Conservation (phyloP, 2,113 vertebrate species). For the Suricata suricatta region DNA sequence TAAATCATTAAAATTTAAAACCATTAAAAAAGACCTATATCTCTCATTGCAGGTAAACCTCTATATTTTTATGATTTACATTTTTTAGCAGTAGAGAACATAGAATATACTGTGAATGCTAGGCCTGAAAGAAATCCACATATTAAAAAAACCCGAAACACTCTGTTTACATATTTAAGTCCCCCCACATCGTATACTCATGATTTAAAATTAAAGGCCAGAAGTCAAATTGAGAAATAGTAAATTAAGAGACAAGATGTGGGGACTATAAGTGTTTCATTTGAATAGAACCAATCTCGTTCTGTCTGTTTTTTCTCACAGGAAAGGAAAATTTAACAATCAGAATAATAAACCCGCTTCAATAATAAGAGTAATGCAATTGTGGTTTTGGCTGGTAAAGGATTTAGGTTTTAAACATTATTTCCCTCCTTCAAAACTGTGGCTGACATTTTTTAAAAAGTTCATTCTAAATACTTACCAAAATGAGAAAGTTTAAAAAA, state of each 20-base stretch:
- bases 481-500: constrained; percentile 43
- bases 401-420: constrained; percentile 63
- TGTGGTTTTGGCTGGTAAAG: constrained; percentile 67
- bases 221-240: constrained; percentile 28
- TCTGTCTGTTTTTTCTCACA: constrained; percentile 25
- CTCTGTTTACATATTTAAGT: neutral
- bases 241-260: constrained; percentile 47
- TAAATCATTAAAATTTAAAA: too few species aligned
- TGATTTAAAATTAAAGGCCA: constrained; percentile 55
- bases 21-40: neutral
- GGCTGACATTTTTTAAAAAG: constrained; percentile 13
- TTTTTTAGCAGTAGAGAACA: constrained; percentile 59
- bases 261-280: neutral
- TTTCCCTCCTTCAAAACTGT: constrained; percentile 58
- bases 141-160: constrained; percentile 4
- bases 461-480: constrained; percentile 1
- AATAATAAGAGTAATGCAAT: constrained; percentile 62
- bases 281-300: constrained; percentile 51
- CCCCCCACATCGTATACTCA: neutral
- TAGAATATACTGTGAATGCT: constrained; percentile 15
- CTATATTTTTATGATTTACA: constrained; percentile 71
- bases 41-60: constrained; percentile 48
- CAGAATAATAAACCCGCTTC: constrained; percentile 67
- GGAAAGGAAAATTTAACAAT: constrained; percentile 69
- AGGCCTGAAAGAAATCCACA: constrained; percentile 45